Base-by-base conservation (phyloP, 1,140 invertebrate species). In the Nephotettix cincticeps region DNA sequence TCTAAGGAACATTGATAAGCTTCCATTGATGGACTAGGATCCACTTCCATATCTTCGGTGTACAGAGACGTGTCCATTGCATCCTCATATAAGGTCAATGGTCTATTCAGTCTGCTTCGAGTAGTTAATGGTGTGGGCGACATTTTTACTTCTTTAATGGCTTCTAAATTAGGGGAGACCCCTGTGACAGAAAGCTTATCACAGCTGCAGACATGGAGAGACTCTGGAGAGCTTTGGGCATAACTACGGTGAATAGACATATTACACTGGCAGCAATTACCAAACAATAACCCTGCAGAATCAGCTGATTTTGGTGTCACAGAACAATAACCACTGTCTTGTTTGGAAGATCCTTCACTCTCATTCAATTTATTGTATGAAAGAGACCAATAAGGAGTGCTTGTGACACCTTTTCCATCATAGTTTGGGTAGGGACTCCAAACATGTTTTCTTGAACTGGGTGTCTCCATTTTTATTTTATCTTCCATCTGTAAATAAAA, bases 321-420 rank as follows among this genome's bases (percentile, higher is more conserved):
- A 4, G 56, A 61, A n/a, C 56, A 61, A 23, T 61, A 61, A 23
- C 56, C 56, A n/a, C 56, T 61, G 25, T 61, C 56, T 23, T 51
- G 47, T 21, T 51, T 51, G 3, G n/a, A 51, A 6, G 47, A 51
- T 4, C 47, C 47, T 51, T 6, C 47, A 51, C 47, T 51, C 3
- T 51, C 21, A 17, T 51, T n/a, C 47, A 51, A n/a, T 21, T 36
- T 14, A 6, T 36, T 36, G 32, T 4, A 36, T 36, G 32, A 6
- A 6, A 14, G 32, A 36, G 32, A 14, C 32, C 32, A 36, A 36
- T 36, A 36, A 36, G 32, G 32, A 36, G 32, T 36, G 32, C 32
- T 36, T 4, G 4, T 36, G 14, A 6, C 4, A 36, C 4, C 4
- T 36, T 36, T 4, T 6, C 14, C 14, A 4, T 14, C 14, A 4